A percentile compares a stretch with the other conserved stretches of the same genome.
Conservation (phyloP, 2,888 invertebrate species). For the Himalopsyche tibetana region DNA sequence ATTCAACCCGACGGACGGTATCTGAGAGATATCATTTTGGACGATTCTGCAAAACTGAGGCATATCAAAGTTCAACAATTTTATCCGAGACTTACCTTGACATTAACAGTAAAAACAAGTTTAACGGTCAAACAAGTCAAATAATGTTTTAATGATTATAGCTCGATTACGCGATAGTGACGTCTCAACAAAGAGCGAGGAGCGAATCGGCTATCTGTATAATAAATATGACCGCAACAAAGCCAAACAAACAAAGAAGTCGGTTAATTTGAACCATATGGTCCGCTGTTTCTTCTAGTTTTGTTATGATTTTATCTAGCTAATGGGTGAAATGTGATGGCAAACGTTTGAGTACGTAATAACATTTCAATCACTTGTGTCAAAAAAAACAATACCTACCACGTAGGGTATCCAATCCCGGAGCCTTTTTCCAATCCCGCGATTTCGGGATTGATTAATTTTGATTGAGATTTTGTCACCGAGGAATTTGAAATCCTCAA, state of each 20-base stretch:
- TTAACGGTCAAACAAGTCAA: background rate
- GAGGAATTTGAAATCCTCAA: no score
- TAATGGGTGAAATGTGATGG: no score
- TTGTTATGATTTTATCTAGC: no score
- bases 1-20: background rate
- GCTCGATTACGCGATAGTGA: background rate
- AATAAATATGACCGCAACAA: background rate
- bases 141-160: background rate
- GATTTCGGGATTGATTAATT: no score
- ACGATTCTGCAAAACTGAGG: background rate
- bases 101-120: background rate
- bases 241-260: background rate
- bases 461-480: no score
- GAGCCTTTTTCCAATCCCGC: no score
- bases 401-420: no score
- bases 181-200: background rate
- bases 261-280: slow-evolving; percentile 4
- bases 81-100: background rate
- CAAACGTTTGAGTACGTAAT: no score
- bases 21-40: background rate
- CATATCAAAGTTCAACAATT: background rate
- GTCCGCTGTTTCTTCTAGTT: background rate
- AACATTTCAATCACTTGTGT: no score
- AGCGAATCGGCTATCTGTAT: background rate
- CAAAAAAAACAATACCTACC: no score